Percentiles rank a stretch among this genome's conserved stretches.
phyloP scores from a whole-genome alignment of 2,797 vertebrate species.

The Eleutherodactylus coqui region DNA sequence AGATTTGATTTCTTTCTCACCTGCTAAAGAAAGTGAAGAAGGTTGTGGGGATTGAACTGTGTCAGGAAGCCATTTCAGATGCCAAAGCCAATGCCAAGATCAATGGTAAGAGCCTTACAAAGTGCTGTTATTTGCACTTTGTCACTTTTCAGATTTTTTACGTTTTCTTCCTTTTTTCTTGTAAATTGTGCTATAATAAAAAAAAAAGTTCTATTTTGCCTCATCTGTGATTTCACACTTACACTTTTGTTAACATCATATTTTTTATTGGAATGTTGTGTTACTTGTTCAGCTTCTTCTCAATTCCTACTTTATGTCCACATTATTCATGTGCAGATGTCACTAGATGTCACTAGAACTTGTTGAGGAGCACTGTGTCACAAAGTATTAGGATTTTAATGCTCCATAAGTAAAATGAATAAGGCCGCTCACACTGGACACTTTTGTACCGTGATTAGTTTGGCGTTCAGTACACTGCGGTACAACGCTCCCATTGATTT shows the following conservation, averaged over 20 bases:
- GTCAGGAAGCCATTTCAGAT: slow-evolving; percentile 93
- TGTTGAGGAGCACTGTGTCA: not conserved
- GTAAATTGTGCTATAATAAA: too few species aligned
- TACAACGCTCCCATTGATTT: too few species aligned
- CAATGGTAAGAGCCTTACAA: slow-evolving; percentile 80
- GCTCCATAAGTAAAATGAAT: not conserved
- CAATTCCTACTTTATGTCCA: not conserved
- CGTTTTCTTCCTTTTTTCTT: too few species aligned
- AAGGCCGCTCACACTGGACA: too few species aligned
- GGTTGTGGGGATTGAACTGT: slow-evolving; percentile 94
- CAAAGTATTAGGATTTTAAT: not conserved
- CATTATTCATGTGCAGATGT: not conserved
- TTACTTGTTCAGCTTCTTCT: not conserved
- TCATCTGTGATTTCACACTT: too few species aligned
- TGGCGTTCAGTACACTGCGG: too few species aligned
- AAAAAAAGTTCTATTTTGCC: too few species aligned
- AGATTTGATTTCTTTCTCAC: not conserved
- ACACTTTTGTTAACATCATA: not conserved
- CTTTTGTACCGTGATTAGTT: too few species aligned
- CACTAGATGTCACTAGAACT: too few species aligned
- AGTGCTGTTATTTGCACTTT: not conserved
- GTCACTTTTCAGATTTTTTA: not conserved
- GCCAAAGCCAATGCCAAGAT: slow-evolving; percentile 87
- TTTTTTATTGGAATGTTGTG: not conserved
- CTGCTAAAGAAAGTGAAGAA: slow-evolving; percentile 88